phyloP scores from a whole-genome alignment of 2,888 invertebrate genomes.

The Synergus laeviventris region DNA sequence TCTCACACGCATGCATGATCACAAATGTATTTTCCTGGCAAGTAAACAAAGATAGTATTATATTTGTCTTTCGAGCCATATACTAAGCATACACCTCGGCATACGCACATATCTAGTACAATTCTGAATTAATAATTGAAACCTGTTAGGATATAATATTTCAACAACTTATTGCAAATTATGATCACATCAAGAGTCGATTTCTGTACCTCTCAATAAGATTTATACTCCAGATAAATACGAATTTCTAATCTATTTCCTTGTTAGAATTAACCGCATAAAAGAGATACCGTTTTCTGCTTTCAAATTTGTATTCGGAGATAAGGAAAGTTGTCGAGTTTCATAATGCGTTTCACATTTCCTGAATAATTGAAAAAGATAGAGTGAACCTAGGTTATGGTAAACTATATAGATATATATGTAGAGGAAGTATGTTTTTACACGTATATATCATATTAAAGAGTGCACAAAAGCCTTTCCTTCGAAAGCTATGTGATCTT shows the following conservation, averaged over 20 bases:
- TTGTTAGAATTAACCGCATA: not conserved
- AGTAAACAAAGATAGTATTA: not conserved
- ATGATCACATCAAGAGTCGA: not conserved
- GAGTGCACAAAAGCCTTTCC: conserved; percentile 21
- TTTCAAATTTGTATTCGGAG: not conserved
- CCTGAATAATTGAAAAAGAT: not conserved
- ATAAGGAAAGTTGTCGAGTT: not conserved
- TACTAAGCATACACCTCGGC: too few species aligned
- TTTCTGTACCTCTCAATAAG: not conserved
- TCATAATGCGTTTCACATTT: not conserved
- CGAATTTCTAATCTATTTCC: not conserved
- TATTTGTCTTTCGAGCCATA: not conserved
- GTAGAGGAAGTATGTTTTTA: not conserved
- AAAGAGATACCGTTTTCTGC: not conserved
- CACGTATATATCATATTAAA: not conserved
- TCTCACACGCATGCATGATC: not conserved
- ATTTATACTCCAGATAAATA: not conserved
- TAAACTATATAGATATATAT: not conserved
- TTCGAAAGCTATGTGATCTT: conserved; percentile 22
- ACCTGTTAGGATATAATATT: not conserved
- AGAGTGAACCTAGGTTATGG: not conserved
- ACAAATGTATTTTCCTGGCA: not conserved
- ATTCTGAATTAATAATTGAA: not conserved
- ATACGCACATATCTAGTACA: not conserved
- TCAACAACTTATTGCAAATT: not conserved